Evolutionary conservation across 2,113 vertebrate species (phyloP).

Genomic region (Salvator merianae): DNA sequence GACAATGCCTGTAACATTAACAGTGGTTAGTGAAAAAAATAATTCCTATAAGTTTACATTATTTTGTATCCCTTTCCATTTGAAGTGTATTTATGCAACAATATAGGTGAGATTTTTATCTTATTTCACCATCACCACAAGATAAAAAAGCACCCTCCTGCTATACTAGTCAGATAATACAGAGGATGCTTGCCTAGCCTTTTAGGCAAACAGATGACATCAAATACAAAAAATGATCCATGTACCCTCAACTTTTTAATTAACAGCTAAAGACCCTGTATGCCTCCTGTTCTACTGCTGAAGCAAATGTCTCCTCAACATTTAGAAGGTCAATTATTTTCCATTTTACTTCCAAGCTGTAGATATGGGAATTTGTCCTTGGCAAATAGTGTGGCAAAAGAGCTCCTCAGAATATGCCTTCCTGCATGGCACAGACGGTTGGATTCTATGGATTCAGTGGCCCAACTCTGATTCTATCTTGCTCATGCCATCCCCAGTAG

Average conservation of each 20-base stretch:
- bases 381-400: background rate
- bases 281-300: background rate
- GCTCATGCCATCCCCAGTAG: too few relatives aligned
- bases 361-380: background rate
- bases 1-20: background rate
- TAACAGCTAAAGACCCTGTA: background rate
- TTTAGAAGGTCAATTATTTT: background rate
- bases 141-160: background rate
- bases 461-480: too few relatives aligned
- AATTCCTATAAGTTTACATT: too few relatives aligned
- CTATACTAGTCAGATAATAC: background rate
- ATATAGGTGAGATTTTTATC: background rate
- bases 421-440: too few relatives aligned
- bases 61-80: too few relatives aligned
- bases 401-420: background rate
- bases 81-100: too few relatives aligned
- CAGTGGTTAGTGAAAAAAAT: background rate
- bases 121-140: too few relatives aligned
- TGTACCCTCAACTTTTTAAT: too few relatives aligned
- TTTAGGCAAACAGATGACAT: background rate
- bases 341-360: conserved; percentile 1
- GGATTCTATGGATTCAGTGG: too few relatives aligned
- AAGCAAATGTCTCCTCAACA: background rate
- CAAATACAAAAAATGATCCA: background rate
- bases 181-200: background rate